phyloP scores from a whole-genome alignment of 2,888 invertebrate species.

The Uloborus plumipes region DNA sequence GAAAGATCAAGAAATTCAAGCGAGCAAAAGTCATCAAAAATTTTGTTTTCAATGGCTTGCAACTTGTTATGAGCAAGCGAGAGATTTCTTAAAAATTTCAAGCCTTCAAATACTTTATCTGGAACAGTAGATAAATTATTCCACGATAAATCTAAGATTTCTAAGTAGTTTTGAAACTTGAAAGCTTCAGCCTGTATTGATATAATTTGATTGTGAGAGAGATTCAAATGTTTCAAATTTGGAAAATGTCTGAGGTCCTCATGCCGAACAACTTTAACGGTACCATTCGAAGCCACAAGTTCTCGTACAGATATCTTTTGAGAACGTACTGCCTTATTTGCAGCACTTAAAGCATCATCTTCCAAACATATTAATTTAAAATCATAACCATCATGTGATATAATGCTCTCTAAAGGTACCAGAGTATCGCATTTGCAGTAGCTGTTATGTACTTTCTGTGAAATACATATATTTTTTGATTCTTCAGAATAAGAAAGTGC shows the following conservation, averaged over 20 bases:
- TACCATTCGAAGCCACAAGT: conserved; percentile 19
- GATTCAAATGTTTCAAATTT: conserved; percentile 20
- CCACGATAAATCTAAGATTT: conserved; percentile 40
- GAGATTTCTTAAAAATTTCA: conserved; percentile 40
- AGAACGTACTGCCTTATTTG: conserved; percentile 20
- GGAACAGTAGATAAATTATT: conserved; percentile 36
- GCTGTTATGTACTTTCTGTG: conserved; percentile 32
- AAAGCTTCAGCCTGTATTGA: conserved; percentile 38
- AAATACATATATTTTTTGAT: conserved; percentile 19
- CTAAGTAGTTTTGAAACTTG: conserved; percentile 32
- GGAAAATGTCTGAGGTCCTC: conserved; percentile 34
- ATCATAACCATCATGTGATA: conserved; percentile 7
- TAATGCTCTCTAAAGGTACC: conserved; percentile 1
- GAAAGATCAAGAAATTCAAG: conserved; percentile 46
- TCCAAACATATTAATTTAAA: conserved; percentile 34
- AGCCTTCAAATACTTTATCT: conserved; percentile 18
- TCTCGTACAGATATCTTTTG: conserved; percentile 26
- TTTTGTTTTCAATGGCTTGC: conserved; percentile 24
- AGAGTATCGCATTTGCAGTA: conserved; percentile 34
- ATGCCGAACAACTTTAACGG: conserved; percentile 8
- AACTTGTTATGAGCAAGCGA: conserved; percentile 44
- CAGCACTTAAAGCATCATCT: conserved; percentile 33
- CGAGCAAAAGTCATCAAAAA: conserved; percentile 30
- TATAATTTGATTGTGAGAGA: conserved; percentile 47
- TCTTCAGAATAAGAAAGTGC: conserved; percentile 13